These are phyloP conservation scores for Sebastes itinus DNA, from an alignment of 2,797 vertebrate species.

Conservation along the genomic window DNA sequence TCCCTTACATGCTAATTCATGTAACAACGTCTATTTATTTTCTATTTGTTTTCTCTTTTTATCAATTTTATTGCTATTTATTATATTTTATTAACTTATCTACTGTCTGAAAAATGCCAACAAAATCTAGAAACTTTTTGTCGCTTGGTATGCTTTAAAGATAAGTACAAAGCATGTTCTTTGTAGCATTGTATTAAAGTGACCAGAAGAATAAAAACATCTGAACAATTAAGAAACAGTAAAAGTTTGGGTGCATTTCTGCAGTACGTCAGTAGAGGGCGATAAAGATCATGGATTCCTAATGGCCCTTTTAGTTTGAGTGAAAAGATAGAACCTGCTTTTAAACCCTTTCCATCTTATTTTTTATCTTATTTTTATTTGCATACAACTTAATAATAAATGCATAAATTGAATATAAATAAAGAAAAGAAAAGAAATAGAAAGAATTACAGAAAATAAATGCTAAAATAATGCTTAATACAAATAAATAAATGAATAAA, in stretches of 20 bases:
- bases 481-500: too few relatives aligned
- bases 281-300: neutral
- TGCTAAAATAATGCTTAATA: too few relatives aligned
- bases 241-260: neutral
- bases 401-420: too few relatives aligned
- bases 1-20: too few relatives aligned
- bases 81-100: too few relatives aligned
- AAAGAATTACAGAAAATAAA: too few relatives aligned
- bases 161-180: neutral
- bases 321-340: neutral
- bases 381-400: too few relatives aligned
- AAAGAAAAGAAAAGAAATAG: rapidly evolving
- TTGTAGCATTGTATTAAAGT: neutral
- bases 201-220: neutral
- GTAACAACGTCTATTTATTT: too few relatives aligned
- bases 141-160: neutral
- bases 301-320: neutral
- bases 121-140: neutral
- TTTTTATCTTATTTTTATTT: too few relatives aligned
- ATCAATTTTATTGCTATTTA: too few relatives aligned
- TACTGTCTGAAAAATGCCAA: neutral
- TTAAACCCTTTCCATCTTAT: neutral
- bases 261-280: neutral
- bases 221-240: neutral
- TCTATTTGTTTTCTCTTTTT: too few relatives aligned